Percentiles rank a stretch among this genome's conserved stretches.
These are phyloP conservation scores for Meda fulgida DNA, from an alignment of 2,797 vertebrate species.

Conservation along the genomic window DNA sequence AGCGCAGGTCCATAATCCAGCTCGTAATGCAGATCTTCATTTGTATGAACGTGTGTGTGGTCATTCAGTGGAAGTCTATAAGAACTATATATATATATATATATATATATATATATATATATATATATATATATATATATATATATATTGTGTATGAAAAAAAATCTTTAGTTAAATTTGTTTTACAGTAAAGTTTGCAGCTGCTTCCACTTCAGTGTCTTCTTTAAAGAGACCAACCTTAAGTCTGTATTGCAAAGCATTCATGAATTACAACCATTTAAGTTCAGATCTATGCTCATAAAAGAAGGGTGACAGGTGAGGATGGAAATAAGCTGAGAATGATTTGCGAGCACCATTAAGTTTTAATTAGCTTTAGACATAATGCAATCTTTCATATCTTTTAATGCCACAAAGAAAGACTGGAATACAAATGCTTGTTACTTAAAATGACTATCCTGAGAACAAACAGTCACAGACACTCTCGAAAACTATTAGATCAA, in stretches of 20 bases:
- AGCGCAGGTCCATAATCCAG: background rate
- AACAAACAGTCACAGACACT: slow-evolving; percentile 39
- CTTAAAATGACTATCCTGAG: slow-evolving; percentile 41
- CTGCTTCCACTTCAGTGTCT: background rate
- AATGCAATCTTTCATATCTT: slow-evolving; percentile 57
- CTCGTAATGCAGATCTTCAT: background rate
- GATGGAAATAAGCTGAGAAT: slow-evolving; percentile 39
- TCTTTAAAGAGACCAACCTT: background rate
- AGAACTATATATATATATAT: background rate
- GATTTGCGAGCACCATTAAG: slow-evolving; percentile 30
- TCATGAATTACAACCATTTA: background rate
- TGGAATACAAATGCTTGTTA: slow-evolving; percentile 63
- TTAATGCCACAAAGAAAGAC: slow-evolving; percentile 77
- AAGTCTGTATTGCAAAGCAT: background rate
- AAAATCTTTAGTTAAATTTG: background rate
- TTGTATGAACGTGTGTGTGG: background rate
- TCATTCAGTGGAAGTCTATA: background rate
- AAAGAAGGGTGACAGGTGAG: background rate
- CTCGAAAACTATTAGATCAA: slow-evolving; percentile 17
- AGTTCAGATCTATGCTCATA: background rate
- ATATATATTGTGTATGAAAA: background rate
- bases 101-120: background rate
- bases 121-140: background rate
- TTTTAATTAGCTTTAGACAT: slow-evolving; percentile 61
- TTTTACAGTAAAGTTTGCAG: background rate